Percentiles rank a stretch among this genome's conserved stretches.
Evolutionary conservation across 2,888 invertebrate species (phyloP).

Genomic region (Aethes cnicana): DNA sequence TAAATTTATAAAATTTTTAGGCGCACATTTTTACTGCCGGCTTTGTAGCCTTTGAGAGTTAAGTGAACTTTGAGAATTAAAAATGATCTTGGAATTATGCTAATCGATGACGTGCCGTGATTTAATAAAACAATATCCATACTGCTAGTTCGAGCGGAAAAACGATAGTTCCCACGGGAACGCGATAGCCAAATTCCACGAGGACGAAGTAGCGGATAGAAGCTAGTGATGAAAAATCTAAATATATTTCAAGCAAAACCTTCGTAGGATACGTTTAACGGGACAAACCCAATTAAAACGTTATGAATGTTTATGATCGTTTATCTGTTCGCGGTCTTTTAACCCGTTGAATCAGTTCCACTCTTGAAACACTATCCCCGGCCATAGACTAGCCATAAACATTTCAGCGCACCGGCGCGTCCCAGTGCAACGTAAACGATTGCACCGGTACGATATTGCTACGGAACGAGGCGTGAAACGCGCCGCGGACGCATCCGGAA

Average conservation of each 20-base stretch:
- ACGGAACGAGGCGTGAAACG: slow-evolving; percentile 78
- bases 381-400: slow-evolving; percentile 35
- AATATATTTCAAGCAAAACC: too few relatives aligned
- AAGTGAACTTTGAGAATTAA: slow-evolving; percentile 5
- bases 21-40: not conserved
- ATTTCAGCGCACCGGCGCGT: slow-evolving; percentile 44
- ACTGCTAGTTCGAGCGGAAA: too few relatives aligned
- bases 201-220: too few relatives aligned
- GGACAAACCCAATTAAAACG: too few relatives aligned
- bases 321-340: not conserved
- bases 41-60: not conserved
- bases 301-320: too few relatives aligned
- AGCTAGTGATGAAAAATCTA: too few relatives aligned
- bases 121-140: too few relatives aligned
- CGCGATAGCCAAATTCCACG: too few relatives aligned
- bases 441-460: slow-evolving; percentile 69
- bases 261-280: too few relatives aligned
- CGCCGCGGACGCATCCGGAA: slow-evolving; percentile 78
- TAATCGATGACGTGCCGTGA: not conserved
- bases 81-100: not conserved
- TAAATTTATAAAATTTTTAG: slow-evolving; percentile 29
- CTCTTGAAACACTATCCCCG: slow-evolving; percentile 14
- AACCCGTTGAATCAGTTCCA: slow-evolving; percentile 18
- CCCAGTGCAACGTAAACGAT: slow-evolving; percentile 60
- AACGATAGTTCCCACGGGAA: too few relatives aligned